phyloP scores from a whole-genome alignment of 1,140 invertebrate genomes.

The Propsilocerus akamusi region DNA sequence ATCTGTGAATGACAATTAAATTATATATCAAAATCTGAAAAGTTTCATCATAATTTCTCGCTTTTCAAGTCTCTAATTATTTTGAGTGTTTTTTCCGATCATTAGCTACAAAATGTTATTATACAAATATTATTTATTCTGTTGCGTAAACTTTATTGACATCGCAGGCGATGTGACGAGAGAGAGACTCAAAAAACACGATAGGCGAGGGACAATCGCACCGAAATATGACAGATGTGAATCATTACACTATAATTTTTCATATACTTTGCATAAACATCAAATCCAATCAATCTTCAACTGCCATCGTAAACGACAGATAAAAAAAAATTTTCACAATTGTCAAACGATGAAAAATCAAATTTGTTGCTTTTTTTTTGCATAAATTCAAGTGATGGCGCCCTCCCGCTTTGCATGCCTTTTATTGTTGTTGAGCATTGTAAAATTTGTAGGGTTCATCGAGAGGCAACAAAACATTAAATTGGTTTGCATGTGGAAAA shows the following conservation, averaged over 20 bases:
- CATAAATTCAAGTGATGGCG: not conserved
- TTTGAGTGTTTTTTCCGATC: not conserved
- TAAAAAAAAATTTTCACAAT: no score
- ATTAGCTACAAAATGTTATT: no score
- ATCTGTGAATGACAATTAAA: constrained; percentile 1
- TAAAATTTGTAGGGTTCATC: no score
- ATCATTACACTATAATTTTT: constrained; percentile 4
- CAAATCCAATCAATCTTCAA: constrained; percentile 3
- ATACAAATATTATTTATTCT: no score
- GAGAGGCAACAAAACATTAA: not conserved
- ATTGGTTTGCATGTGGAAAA: no score
- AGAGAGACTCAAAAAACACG: not conserved
- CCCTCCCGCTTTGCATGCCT: not conserved
- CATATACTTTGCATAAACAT: constrained; percentile 2
- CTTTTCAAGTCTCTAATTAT: not conserved
- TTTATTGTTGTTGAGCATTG: not conserved
- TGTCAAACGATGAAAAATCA: not conserved
- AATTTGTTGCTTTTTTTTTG: not conserved
- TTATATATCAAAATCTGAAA: no score
- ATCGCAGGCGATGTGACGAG: no score
- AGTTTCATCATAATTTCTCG: not conserved
- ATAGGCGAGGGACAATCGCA: no score
- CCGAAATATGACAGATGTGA: constrained; percentile 3
- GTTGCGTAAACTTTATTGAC: no score
- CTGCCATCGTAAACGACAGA: constrained; percentile 4